These are phyloP conservation scores for Erynnis tages DNA, from an alignment of 2,888 invertebrate species.

Conservation along the genomic window DNA sequence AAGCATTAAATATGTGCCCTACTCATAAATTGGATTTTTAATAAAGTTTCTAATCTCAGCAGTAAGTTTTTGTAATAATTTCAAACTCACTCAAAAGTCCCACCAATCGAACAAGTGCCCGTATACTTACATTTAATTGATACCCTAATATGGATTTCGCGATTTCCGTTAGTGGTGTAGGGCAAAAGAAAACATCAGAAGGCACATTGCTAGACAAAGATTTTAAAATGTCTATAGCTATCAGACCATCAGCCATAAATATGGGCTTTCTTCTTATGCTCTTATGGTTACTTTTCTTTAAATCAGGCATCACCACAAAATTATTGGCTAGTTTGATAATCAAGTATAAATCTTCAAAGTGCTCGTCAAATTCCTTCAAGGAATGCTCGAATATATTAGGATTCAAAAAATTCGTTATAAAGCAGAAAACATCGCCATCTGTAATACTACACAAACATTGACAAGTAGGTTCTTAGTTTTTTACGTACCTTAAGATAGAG, in stretches of 20 bases:
- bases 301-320: slow-evolving; percentile 37
- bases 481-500: too few relatives aligned
- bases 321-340: slow-evolving; percentile 59
- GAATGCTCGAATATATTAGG: slow-evolving; percentile 53
- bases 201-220: slow-evolving; percentile 53
- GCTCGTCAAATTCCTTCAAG: slow-evolving; percentile 42
- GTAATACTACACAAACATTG: slow-evolving; percentile 42
- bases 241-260: slow-evolving; percentile 62
- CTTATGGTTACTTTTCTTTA: slow-evolving; percentile 29
- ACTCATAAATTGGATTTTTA: too few relatives aligned
- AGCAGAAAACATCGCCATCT: slow-evolving; percentile 67
- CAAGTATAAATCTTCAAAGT: slow-evolving; percentile 58
- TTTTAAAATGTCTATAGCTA: slow-evolving; percentile 56
- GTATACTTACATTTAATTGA: slow-evolving; percentile 50
- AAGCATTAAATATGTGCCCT: too few relatives aligned
- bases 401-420: slow-evolving; percentile 58
- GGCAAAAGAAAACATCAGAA: slow-evolving; percentile 54
- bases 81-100: too few relatives aligned
- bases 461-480: not conserved
- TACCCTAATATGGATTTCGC: slow-evolving; percentile 55
- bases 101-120: too few relatives aligned
- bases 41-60: too few relatives aligned
- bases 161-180: slow-evolving; percentile 48
- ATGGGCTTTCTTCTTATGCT: slow-evolving; percentile 45
- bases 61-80: too few relatives aligned